Conservation (phyloP, 1,140 invertebrate species). For the Cydia pomonella region DNA sequence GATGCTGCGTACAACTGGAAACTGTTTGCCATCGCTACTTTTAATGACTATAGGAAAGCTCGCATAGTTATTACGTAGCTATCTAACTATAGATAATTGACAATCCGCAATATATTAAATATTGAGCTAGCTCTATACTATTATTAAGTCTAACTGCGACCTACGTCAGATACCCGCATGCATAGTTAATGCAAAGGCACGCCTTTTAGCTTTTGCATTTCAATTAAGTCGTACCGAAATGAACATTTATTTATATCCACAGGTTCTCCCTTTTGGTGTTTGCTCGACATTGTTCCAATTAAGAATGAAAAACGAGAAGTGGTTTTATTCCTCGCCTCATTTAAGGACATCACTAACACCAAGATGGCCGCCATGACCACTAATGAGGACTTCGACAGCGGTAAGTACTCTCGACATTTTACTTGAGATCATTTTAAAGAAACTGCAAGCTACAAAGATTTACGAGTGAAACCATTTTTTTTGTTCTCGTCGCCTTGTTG, state of each 20-base stretch:
- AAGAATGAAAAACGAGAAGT: conserved; percentile 99
- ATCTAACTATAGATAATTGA: too few species aligned
- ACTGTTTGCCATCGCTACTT: conserved; percentile 57
- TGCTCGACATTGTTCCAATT: conserved; percentile 98
- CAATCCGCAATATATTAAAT: background rate
- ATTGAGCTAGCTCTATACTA: background rate
- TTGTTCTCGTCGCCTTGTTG: conserved; percentile 42
- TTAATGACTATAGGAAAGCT: conserved; percentile 43
- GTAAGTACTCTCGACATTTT: conserved; percentile 81
- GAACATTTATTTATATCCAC: conserved; percentile 64
- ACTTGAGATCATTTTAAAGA: conserved; percentile 44
- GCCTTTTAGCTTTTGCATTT: conserved; percentile 35
- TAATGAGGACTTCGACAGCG: conserved; percentile 90
- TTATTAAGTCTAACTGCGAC: background rate
- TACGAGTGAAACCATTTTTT: conserved; percentile 35
- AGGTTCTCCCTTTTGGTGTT: conserved; percentile 96
- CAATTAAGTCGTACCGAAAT: conserved; percentile 37
- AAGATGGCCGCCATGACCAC: conserved; percentile 91
- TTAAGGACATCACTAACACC: conserved; percentile 97
- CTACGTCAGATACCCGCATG: conserved; percentile 10
- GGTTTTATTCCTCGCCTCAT: conserved; percentile 96
- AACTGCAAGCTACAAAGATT: conserved; percentile 42
- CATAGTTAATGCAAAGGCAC: conserved; percentile 34
- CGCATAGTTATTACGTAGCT: too few species aligned
- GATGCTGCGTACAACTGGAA: conserved; percentile 36